phyloP scores from a whole-genome alignment of 2,113 vertebrate species.

The Zosterops pallidus region DNA sequence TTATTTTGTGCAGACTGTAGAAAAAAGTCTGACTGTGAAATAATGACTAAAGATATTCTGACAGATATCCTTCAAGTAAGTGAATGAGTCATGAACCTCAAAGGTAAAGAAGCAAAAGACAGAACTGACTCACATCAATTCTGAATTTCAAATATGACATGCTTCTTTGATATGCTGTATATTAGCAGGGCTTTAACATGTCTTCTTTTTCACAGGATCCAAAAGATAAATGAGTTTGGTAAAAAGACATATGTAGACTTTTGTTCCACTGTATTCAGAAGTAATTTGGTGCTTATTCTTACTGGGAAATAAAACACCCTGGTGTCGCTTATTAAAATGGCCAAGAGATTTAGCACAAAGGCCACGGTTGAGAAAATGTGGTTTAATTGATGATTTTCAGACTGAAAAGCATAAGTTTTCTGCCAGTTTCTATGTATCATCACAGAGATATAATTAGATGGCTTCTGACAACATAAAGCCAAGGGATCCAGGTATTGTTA shows the following conservation, averaged over 20 bases:
- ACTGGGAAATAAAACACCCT: neutral
- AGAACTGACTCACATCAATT: conserved; percentile 17
- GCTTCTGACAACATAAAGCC: neutral
- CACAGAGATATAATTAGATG: neutral
- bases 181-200: neutral
- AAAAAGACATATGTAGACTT: neutral
- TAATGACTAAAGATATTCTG: neutral
- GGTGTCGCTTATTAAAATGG: neutral
- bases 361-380: neutral
- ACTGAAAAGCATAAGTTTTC: neutral
- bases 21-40: neutral
- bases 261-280: neutral
- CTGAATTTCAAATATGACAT: neutral
- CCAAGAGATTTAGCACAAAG: neutral
- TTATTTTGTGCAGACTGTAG: neutral
- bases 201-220: neutral
- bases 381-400: neutral
- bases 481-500: neutral
- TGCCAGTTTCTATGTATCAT: neutral
- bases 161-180: neutral
- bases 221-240: neutral
- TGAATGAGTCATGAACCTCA: neutral
- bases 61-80: neutral
- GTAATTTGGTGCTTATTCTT: neutral
- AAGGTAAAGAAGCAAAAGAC: neutral